Conservation (phyloP, 2,113 vertebrate species). For the Perccottus glenii region DNA sequence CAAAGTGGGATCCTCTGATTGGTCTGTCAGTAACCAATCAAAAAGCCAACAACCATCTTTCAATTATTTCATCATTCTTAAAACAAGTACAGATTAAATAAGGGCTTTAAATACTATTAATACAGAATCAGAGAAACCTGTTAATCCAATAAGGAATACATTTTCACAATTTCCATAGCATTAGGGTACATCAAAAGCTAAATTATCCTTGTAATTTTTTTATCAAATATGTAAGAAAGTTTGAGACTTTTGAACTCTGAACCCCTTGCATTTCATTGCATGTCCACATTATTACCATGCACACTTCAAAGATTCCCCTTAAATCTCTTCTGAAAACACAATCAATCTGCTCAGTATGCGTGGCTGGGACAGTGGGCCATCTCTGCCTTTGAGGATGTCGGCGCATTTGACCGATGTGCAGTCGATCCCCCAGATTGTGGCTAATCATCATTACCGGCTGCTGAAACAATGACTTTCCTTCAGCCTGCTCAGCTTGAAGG, state of each 20-base stretch:
- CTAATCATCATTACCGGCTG: conserved; percentile 76
- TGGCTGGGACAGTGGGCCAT: conserved; percentile 60
- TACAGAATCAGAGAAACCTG: not conserved
- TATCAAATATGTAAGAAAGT: conserved; percentile 33
- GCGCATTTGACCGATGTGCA: conserved; percentile 80
- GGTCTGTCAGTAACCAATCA: not conserved
- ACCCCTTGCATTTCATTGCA: conserved; percentile 45
- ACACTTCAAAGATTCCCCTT: conserved; percentile 72
- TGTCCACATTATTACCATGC: conserved; percentile 64
- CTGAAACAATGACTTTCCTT: conserved; percentile 79
- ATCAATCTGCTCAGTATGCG: conserved; percentile 73
- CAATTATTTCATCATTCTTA: not conserved
- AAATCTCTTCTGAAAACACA: conserved; percentile 67
- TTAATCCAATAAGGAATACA: conserved; percentile 20
- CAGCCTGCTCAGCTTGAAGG: conserved; percentile 73
- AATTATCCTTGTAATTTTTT: conserved; percentile 27
- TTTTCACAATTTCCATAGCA: conserved; percentile 8
- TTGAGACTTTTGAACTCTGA: conserved; percentile 39
- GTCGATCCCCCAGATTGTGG: conserved; percentile 80
- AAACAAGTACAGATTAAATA: not conserved
- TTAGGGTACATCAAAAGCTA: conserved; percentile 22
- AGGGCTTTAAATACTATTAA: not conserved
- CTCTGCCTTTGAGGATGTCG: conserved; percentile 72
- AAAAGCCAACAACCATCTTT: not conserved
- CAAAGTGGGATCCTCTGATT: no score